Base-by-base conservation (phyloP, 2,888 invertebrate species). In the Cerastis leucographa region DNA sequence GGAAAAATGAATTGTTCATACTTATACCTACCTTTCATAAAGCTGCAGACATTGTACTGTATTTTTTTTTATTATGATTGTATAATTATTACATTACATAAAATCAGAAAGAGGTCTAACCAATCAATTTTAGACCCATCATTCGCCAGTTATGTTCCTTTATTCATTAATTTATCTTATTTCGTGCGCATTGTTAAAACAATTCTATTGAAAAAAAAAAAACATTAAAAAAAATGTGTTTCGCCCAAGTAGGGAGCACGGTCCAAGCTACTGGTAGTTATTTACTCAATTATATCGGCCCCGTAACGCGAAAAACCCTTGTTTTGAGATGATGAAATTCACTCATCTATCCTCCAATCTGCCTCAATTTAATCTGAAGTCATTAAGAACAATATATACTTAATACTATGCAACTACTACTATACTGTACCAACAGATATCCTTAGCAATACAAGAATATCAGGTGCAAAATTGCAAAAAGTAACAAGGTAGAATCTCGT, bases 1-100 rank as follows among this genome's bases (percentile, higher is more conserved):
- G 87, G 88, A 90, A 89, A 89, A 90, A 85, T 83, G 71, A 87
- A 89, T 86, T 87, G 79, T 74, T 71, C 73, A 61, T 69, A 42
- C 42, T 42, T 64, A 9, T 64, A 69, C 67, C 61, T 64, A 69
- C 67, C 61, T 64, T 78, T 76, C 59, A 66, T 72, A 54, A 49
- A 74, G 40, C 51, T 82, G 54, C 42, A 71, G 61, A 17, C 42
- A 29, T 5, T 80, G 42, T 69, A 40, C 25, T 56, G 46, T 46
- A 25, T 54, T 12, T 54, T 68, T 40, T 40, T n/a, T n/a, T n/a
- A n/a, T n/a, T n/a, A n/a, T n/a, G n/a, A n/a, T n/a, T n/a, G n/a
- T n/a, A n/a, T n/a, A 35, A 35, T 35, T 35, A 35, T 35, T 35
- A 35, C 35, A 35, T 35, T 2, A 35, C 35, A 35, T 35, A 35